Evolutionary conservation across 2,113 vertebrate genomes (phyloP), one percentile per base, ranked within the genome.

Genomic region (Apistogramma diplotaenia): DNA sequence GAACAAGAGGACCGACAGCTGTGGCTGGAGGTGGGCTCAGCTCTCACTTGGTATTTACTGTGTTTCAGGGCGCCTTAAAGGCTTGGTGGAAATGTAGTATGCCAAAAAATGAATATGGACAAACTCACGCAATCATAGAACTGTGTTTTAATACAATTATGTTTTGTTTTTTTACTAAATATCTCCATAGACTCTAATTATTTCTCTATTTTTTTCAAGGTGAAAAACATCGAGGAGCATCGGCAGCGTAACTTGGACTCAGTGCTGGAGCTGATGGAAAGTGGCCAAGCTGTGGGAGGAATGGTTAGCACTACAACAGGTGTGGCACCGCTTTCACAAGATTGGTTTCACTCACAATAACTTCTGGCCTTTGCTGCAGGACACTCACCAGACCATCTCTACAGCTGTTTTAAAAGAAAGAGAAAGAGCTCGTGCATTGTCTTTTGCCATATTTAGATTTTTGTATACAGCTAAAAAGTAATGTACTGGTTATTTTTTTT

Each of bases 241-340:
- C 95, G 97, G 19, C 95, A 98, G 73, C 95, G 97, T 62, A 97
- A 95, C 90, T 93, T 98, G 86, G 98, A 99, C 91, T 97, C 98
- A 0, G 98, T 99, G 85, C 96, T 97, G 93, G 98, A 99, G 91
- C 94, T 99, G 94, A 99, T 99, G 98, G 98, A 99, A 93, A 97
- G 98, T 0, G 98, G 98, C 5, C 98, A 99, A 91, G 98, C 98
- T 0, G 98, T 99, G 62, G 98, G 98, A 18, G 98, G 98, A 90
- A 99, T 99, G 97, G 98, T 99, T 89, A 97, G 97, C 96, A 99
- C 98, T 65, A 99, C 97, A 70, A 99, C 97, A 97, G 98, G 98
- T 99, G 72, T 91, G 81, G 5, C 56, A 16, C 16, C 16, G 1
- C 15, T 7, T 8, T 78, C n/a, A 4, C 9, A 79, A 53, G n/a